These are phyloP conservation scores for Tachycineta bicolor DNA, from an alignment of 2,113 vertebrate genomes.

Conservation along the genomic window DNA sequence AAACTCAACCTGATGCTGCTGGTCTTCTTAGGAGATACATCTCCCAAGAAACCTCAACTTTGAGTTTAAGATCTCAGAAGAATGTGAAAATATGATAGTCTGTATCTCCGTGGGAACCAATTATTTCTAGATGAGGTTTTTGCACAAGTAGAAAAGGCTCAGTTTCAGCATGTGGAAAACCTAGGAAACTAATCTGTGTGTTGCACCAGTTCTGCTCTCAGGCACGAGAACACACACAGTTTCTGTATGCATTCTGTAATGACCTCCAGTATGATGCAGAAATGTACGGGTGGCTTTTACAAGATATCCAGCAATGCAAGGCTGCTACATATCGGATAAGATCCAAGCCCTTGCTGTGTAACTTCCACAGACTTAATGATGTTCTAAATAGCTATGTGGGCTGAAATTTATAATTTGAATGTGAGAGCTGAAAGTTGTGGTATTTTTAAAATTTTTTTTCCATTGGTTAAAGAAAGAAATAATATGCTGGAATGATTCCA, in stretches of 20 bases:
- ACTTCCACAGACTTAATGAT: conserved; percentile 52
- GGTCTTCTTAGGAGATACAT: conserved; percentile 11
- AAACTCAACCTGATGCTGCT: conserved; percentile 10
- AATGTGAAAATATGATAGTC: conserved; percentile 13
- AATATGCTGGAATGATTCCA: neutral
- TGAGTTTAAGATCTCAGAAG: conserved; percentile 21
- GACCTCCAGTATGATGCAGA: conserved; percentile 36
- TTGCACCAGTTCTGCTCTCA: neutral
- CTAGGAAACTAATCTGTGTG: neutral
- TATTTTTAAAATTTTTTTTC: neutral
- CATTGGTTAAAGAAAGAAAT: neutral
- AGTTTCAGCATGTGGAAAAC: conserved; percentile 13
- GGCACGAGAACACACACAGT: neutral
- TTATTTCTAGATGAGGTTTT: conserved; percentile 27
- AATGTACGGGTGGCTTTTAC: conserved; percentile 42
- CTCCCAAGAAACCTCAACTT: conserved; percentile 20
- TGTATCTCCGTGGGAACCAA: conserved; percentile 43
- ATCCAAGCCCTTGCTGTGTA: conserved; percentile 55
- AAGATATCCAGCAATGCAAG: conserved; percentile 48
- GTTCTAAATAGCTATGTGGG: conserved; percentile 53
- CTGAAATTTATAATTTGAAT: conserved; percentile 41
- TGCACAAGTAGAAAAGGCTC: conserved; percentile 7
- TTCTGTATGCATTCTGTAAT: conserved; percentile 15
- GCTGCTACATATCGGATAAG: neutral
- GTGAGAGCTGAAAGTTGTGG: neutral